Conservation (phyloP, 2,888 invertebrate species). For the Drosophila buzzatii region DNA sequence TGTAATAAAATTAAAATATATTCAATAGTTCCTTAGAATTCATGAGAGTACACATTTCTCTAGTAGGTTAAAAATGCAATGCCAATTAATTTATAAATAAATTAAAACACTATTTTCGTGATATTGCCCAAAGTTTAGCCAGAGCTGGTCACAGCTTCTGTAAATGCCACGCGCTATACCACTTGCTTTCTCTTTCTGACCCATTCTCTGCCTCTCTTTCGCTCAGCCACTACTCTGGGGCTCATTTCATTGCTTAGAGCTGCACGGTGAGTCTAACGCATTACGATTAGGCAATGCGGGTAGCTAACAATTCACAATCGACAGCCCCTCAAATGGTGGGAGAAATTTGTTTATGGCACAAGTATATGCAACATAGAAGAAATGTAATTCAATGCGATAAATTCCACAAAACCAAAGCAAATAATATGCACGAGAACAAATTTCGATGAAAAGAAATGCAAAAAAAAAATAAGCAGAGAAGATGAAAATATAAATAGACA, state of each 20-base stretch:
- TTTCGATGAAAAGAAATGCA: constrained; percentile 25
- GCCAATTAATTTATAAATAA: background rate
- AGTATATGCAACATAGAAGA: constrained; percentile 5
- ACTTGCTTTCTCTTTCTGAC: background rate
- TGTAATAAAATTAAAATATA: too few relatives aligned
- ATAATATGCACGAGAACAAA: constrained; percentile 54
- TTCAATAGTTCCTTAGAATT: background rate
- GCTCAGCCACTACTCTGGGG: background rate
- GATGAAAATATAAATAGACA: constrained; percentile 24
- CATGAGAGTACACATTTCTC: too few relatives aligned
- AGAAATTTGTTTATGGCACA: constrained; percentile 49
- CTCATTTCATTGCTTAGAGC: constrained; percentile 1
- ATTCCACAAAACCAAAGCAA: constrained; percentile 52
- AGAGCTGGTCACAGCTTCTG: constrained; percentile 27
- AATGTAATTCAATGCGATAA: constrained; percentile 70
- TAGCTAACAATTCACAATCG: constrained; percentile 36
- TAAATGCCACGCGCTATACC: constrained; percentile 30
- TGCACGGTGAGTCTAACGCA: constrained; percentile 42
- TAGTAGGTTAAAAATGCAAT: accelerated
- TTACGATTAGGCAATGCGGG: constrained; percentile 54
- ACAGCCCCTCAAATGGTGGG: constrained; percentile 55
- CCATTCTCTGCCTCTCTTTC: background rate
- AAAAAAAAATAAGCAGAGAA: constrained; percentile 27
- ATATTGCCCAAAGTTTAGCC: background rate
- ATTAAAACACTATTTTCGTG: background rate